phyloP scores from a whole-genome alignment of 2,797 vertebrate species.

The Rhinatrema bivittatum region DNA sequence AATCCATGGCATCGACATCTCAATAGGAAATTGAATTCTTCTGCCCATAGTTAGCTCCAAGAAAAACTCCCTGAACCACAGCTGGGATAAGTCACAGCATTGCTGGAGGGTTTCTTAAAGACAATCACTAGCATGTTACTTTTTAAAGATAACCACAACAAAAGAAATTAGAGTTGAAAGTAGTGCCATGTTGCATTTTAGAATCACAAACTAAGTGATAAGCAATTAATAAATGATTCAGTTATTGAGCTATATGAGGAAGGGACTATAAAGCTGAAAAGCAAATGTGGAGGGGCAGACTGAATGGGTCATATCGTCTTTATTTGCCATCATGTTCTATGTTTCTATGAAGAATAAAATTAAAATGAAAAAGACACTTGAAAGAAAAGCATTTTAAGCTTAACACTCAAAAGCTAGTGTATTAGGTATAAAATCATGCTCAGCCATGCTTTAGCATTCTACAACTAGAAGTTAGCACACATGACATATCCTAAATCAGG shows the following conservation, averaged over 20 bases:
- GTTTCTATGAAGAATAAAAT: not conserved
- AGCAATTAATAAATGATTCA: conserved; percentile 11
- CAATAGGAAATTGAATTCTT: conserved; percentile 95
- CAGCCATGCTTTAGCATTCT: too few relatives aligned
- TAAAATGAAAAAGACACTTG: not conserved
- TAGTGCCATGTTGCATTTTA: conserved; percentile 20
- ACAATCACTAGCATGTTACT: conserved; percentile 19
- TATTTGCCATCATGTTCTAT: too few relatives aligned
- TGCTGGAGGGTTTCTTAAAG: conserved; percentile 88
- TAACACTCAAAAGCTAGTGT: too few relatives aligned
- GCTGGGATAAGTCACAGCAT: conserved; percentile 93
- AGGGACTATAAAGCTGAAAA: too few relatives aligned
- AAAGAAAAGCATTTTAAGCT: not conserved
- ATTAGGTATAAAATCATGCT: too few relatives aligned
- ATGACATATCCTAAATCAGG: too few relatives aligned
- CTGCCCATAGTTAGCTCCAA: conserved; percentile 94
- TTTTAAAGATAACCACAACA: not conserved
- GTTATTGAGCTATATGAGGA: too few relatives aligned
- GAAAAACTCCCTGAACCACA: conserved; percentile 97
- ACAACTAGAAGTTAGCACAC: too few relatives aligned
- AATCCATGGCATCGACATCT: conserved; percentile 99
- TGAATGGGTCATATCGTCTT: too few relatives aligned
- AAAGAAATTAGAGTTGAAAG: too few relatives aligned
- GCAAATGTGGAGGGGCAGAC: too few relatives aligned
- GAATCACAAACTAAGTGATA: conserved; percentile 19